These are phyloP conservation scores for Misgurnus mizolepis DNA, from an alignment of 2,113 vertebrate species.

Conservation along the genomic window DNA sequence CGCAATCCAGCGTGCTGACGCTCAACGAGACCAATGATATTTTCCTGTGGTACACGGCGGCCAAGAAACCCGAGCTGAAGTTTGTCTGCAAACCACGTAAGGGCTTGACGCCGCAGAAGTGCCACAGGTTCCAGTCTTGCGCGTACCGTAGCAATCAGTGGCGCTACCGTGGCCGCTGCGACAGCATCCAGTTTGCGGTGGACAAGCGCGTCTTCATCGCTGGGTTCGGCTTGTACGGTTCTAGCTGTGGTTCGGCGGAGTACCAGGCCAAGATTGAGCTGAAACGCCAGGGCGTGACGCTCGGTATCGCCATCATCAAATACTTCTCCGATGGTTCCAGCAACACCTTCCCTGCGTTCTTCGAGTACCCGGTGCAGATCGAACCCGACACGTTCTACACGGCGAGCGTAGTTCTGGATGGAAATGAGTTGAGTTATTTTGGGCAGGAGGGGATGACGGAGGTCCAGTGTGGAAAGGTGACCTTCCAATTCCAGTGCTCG, in stretches of 20 bases:
- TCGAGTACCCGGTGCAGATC: slow-evolving; percentile 95
- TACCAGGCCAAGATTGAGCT: slow-evolving; percentile 97
- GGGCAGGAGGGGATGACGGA: slow-evolving; percentile 98
- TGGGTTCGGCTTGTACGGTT: slow-evolving; percentile 94
- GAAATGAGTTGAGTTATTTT: slow-evolving; percentile 97
- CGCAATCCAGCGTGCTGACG: slow-evolving; percentile 92
- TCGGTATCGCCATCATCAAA: slow-evolving; percentile 90
- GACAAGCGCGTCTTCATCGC: slow-evolving; percentile 94
- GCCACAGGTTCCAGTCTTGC: slow-evolving; percentile 97
- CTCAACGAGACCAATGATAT: slow-evolving; percentile 96
- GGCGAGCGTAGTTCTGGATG: slow-evolving; percentile 93
- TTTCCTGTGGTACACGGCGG: slow-evolving; percentile 96
- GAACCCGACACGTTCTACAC: slow-evolving; percentile 98
- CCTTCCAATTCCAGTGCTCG: slow-evolving; percentile 98
- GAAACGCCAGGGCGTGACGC: slow-evolving; percentile 88
- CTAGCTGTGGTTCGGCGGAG: slow-evolving; percentile 94
- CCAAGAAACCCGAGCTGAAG: slow-evolving; percentile 89
- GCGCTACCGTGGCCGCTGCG: slow-evolving; percentile 94
- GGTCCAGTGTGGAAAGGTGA: slow-evolving; percentile 96
- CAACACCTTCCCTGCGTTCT: slow-evolving; percentile 93
- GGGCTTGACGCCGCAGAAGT: slow-evolving; percentile 89
- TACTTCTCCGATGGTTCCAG: slow-evolving; percentile 97
- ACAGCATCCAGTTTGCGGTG: slow-evolving; percentile 98
- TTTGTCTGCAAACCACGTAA: slow-evolving; percentile 88
- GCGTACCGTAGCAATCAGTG: slow-evolving; percentile 99